Base-by-base conservation (phyloP, 2,113 vertebrate genomes). In the Girardinichthys multiradiatus region DNA sequence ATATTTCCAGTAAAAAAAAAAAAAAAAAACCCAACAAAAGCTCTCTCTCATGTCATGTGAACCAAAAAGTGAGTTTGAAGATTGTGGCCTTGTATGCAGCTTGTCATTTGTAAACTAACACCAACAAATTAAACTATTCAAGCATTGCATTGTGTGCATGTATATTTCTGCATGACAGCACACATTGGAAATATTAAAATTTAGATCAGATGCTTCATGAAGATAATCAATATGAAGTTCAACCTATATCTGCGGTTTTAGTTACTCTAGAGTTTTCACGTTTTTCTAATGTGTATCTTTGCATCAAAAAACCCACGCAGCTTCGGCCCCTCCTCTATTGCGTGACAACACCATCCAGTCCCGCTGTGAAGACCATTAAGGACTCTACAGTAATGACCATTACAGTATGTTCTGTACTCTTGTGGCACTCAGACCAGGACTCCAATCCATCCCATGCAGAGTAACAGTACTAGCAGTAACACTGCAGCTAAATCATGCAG, bases 351-450 rank as follows among this genome's bases (percentile, higher is more conserved):
- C 65, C 75, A 78, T 59, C 58, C 61, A 19, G n/a, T 69, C 69
- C 70, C 65, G 69, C 74, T 72, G 80, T 80, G 83, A 85, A 58
- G 59, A 33, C 77, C 80, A 86, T 85, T 85, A 83, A 83, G 82
- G 68, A 76, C 68, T 72, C 77, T 80, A 78, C 83, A 86, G 89
- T 82, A 73, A 73, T 82, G 54, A 45, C 84, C 80, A 62, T 84
- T 65, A 33, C 70, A 71, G 67, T 64, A 70, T 65, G 69, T 59
- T 31, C 64, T 57, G 63, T 65, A 58, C 66, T 57, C 37, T 79
- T 82, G 80, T 82, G 81, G 80, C 69, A 57, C 72, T 72, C 37
- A 13, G 68, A 51, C 31, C 24, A 71, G 24, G 0, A 29, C 60
- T 69, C 28, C 9, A 26, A 39, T 72, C 64, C 27, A 62, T 72